A percentile compares a stretch with the other conserved stretches of the same genome.
Conservation (phyloP, 2,888 invertebrate genomes). For the Agrochola lota region DNA sequence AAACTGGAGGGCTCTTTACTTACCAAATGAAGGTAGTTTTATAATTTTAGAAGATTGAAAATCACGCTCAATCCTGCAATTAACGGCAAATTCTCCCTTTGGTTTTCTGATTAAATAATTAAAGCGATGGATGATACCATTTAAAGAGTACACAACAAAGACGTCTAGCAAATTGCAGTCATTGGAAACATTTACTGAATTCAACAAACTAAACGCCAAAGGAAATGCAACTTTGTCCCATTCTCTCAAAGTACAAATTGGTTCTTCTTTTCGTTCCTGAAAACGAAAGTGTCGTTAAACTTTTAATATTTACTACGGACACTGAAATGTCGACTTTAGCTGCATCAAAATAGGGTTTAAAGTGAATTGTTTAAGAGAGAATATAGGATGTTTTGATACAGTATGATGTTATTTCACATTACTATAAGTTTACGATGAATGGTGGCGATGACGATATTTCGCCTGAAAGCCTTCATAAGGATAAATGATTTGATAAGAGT, state of each 20-base stretch:
- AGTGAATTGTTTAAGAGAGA: not conserved
- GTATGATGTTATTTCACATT: not conserved
- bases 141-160: conserved; percentile 46
- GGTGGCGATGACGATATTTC: conserved; percentile 24
- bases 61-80: not conserved
- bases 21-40: no score
- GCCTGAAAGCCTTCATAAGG: not conserved
- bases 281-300: conserved; percentile 63
- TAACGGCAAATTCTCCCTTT: not conserved
- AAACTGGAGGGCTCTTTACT: no score
- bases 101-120: conserved; percentile 35
- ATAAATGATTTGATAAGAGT: conserved; percentile 2
- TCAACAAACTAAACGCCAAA: conserved; percentile 14
- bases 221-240: not conserved
- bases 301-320: conserved; percentile 43
- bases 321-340: not conserved
- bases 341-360: fast-evolving
- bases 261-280: conserved; percentile 21
- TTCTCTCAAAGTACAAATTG: not conserved
- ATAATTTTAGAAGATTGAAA: no score
- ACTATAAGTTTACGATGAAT: conserved; percentile 57
- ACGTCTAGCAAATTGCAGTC: conserved; percentile 58
- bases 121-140: conserved; percentile 33
- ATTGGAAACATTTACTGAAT: conserved; percentile 50
- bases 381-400: conserved; percentile 31